Base-by-base conservation (phyloP, 2,113 vertebrate genomes). In the Martes martes region DNA sequence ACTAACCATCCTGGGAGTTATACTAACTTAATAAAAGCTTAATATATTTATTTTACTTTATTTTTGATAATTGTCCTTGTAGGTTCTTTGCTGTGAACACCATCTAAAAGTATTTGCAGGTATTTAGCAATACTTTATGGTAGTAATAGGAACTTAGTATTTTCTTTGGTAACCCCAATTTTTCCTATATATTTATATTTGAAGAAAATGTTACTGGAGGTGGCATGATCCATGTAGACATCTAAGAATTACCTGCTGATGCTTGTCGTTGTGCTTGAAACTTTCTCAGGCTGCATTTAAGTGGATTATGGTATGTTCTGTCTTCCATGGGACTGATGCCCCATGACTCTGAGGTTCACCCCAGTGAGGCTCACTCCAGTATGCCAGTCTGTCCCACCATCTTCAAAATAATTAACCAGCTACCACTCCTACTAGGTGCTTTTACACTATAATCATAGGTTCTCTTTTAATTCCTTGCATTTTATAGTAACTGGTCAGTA, bases 11-110 rank as follows among this genome's bases (percentile, higher is more conserved):
- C 63, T 91, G 94, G 91, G 59, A 92, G 80, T 89, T 78, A 85
- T 88, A 59, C 57, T 88, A 92, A 92, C 39, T 86, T 96, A 98
- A 98, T 97, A 98, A 98, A 97, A 96, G 16, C 7, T 86, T 85
- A 95, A 67, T 89, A 16, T 81, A 95, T 87, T 85, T 96, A 76
- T 78, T n/a, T 87, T 61, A 73, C 47, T 80, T 69, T 16, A 80
- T 55, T 93, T 94, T 94, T 81, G 65, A 39, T 94, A 80, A 76
- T 78, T 91, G 57, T 96, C 36, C 79, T 90, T 96, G 3, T 87
- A 84, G 31, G 28, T 88, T 85, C 42, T 65, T 52, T 84, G 42
- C 14, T 92, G 36, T 96, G 33, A 86, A 59, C 67, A 74, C 1
- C 11, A 78, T 15, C 5, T 83, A 26, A 85, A 83, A 92, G n/a